Evolutionary conservation across 2,888 invertebrate species (phyloP).

Genomic region (Rotaria macrura): DNA sequence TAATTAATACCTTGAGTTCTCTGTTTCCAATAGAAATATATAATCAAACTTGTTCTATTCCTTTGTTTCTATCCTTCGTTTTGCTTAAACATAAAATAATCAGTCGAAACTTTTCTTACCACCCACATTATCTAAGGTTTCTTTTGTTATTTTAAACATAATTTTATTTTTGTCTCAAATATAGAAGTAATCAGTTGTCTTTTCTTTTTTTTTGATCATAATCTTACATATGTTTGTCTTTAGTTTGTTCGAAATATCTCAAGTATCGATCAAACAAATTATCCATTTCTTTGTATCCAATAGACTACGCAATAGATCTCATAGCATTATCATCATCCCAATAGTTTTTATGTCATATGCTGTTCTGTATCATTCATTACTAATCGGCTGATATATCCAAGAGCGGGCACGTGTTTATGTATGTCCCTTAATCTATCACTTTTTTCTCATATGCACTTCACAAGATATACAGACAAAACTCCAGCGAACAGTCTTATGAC

Average conservation of each 20-base stretch:
- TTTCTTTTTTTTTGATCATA: background rate
- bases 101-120: no score
- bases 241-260: background rate
- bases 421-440: background rate
- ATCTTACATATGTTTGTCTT: background rate
- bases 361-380: background rate
- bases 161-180: background rate
- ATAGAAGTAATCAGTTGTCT: background rate
- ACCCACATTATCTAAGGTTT: no score
- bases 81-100: no score
- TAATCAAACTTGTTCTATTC: no score
- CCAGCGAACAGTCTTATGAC: background rate
- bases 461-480: background rate
- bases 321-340: background rate
- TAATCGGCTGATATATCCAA: background rate
- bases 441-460: background rate
- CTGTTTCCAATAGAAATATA: no score
- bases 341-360: background rate
- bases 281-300: background rate
- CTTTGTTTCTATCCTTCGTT: no score
- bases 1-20: no score
- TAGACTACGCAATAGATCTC: background rate
- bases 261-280: background rate
- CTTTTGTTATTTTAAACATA: background rate
- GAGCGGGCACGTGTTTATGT: background rate